A percentile compares a stretch with the other conserved stretches of the same genome.
These are phyloP conservation scores for Poecile atricapillus DNA, from an alignment of 2,113 vertebrate genomes.

Conservation along the genomic window DNA sequence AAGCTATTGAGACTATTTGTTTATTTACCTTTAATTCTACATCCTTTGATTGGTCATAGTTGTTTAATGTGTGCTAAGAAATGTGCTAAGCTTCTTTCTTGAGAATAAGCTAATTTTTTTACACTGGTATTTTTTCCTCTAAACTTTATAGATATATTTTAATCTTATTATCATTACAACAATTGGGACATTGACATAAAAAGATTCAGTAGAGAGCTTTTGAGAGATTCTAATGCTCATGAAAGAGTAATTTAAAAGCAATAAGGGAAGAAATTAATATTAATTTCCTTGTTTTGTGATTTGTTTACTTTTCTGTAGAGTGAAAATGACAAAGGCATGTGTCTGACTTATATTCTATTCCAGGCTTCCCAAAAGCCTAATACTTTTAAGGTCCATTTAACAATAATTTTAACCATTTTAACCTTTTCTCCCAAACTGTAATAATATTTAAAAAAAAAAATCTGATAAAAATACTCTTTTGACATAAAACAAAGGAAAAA, in stretches of 20 bases:
- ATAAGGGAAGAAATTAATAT: not conserved
- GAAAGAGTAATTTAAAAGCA: not conserved
- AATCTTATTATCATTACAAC: not conserved
- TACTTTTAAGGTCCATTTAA: not conserved
- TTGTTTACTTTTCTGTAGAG: not conserved
- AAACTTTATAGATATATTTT: not conserved
- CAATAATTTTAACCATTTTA: not conserved
- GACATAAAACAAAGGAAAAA: not conserved
- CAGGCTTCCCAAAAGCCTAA: not conserved
- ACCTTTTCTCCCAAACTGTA: not conserved
- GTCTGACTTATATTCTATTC: not conserved
- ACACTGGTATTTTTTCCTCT: not conserved
- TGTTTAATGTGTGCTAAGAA: not conserved
- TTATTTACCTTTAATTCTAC: not conserved
- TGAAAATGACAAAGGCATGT: not conserved
- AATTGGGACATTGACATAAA: not conserved
- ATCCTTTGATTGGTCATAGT: not conserved
- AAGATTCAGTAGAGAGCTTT: not conserved
- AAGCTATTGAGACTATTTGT: not conserved
- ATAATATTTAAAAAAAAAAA: not conserved
- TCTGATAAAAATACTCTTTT: not conserved
- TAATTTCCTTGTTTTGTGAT: not conserved
- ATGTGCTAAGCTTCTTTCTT: not conserved
- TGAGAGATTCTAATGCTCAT: not conserved
- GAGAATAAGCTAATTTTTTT: not conserved